Evolutionary conservation across 2,888 invertebrate species (phyloP).

Genomic region (Drosophila ustulata): DNA sequence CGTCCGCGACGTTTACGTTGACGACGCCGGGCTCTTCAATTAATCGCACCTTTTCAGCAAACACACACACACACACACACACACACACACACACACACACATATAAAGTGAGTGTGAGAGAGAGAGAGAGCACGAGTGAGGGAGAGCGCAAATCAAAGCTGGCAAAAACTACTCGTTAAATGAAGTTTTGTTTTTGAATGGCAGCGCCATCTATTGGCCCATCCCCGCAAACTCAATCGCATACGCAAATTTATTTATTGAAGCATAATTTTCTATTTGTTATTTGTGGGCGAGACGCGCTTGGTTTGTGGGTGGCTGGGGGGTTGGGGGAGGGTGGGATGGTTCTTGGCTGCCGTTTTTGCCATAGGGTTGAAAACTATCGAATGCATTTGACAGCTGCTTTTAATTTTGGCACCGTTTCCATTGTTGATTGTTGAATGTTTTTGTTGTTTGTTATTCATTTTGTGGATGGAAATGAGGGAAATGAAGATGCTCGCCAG

Average conservation of each 20-base stretch:
- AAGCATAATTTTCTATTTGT: constrained; percentile 73
- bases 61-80: constrained; percentile 22
- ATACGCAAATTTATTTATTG: constrained; percentile 69
- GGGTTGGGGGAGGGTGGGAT: not conserved
- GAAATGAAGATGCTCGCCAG: constrained; percentile 5
- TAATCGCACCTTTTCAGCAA: constrained; percentile 80
- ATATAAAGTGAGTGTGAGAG: not conserved
- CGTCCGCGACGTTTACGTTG: constrained; percentile 23
- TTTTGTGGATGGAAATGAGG: constrained; percentile 4
- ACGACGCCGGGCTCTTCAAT: constrained; percentile 66
- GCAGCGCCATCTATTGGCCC: constrained; percentile 14
- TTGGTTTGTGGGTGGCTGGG: too few relatives aligned
- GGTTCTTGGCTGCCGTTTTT: not conserved
- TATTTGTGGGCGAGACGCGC: constrained; percentile 24
- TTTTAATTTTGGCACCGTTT: constrained; percentile 52
- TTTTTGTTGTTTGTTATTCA: constrained; percentile 19
- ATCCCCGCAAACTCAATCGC: constrained; percentile 9
- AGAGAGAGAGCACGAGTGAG: too few relatives aligned
- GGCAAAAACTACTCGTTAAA: constrained; percentile 59
- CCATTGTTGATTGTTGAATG: constrained; percentile 15
- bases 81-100: constrained; percentile 1
- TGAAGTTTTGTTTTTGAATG: constrained; percentile 55
- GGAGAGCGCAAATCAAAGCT: constrained; percentile 57
- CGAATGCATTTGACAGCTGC: constrained; percentile 77
- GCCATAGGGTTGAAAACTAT: constrained; percentile 60